phyloP scores from a whole-genome alignment of 2,113 vertebrate genomes.

The Prolemur simus region DNA sequence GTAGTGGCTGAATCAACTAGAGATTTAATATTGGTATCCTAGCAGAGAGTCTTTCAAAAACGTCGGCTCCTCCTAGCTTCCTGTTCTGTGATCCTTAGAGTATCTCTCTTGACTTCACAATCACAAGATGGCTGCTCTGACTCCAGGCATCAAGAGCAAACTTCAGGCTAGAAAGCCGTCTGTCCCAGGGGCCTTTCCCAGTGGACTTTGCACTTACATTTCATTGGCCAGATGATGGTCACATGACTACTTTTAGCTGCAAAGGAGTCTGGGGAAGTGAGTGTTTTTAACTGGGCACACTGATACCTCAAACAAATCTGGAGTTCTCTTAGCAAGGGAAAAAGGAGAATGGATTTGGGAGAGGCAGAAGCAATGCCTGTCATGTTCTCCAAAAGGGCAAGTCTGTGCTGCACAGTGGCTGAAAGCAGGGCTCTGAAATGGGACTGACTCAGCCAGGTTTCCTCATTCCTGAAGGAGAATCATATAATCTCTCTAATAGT shows the following conservation, averaged over 20 bases:
- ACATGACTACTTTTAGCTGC: background rate
- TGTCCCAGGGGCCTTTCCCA: background rate
- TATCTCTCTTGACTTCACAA: background rate
- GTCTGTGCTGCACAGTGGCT: background rate
- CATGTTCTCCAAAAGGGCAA: background rate
- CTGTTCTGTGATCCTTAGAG: background rate
- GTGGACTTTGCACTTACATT: background rate
- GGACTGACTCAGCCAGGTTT: background rate
- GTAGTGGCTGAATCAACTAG: background rate
- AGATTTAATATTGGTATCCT: background rate
- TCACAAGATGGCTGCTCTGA: background rate
- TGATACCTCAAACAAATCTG: background rate
- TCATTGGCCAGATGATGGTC: background rate
- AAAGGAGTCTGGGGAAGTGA: background rate
- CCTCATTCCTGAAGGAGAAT: background rate
- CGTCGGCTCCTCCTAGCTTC: background rate
- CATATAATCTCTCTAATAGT: background rate
- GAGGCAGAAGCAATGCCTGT: background rate
- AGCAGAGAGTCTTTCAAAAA: constrained; percentile 27
- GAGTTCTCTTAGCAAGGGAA: background rate
- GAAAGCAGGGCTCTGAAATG: background rate
- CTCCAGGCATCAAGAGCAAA: background rate
- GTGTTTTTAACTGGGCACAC: background rate
- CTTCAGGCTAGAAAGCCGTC: background rate
- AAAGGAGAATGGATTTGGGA: background rate